Percentiles rank a stretch among this genome's conserved stretches.
Conservation (phyloP, 2,113 vertebrate genomes). For the Phycodurus eques region DNA sequence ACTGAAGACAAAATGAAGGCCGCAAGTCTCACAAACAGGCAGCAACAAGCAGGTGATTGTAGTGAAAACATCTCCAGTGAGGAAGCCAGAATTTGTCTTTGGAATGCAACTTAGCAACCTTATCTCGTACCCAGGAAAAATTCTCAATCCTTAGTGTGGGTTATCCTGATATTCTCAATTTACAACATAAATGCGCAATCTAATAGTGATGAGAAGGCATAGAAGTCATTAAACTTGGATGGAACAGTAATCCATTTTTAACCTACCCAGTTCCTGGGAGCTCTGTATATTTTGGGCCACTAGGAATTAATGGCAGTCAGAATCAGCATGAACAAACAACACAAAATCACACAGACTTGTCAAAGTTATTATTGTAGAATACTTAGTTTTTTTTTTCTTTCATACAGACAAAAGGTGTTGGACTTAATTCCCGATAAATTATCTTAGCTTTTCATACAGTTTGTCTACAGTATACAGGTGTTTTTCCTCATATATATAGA, state of each 20-base stretch:
- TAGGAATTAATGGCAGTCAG: background rate
- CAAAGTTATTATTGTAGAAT: conserved; percentile 85
- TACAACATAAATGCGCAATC: too few species aligned
- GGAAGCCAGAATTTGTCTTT: too few species aligned
- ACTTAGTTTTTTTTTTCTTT: conserved; percentile 78
- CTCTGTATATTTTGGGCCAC: background rate
- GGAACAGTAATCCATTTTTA: background rate
- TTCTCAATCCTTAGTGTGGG: too few species aligned
- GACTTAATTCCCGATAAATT: conserved; percentile 80
- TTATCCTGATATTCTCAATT: too few species aligned
- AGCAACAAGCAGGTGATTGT: too few species aligned
- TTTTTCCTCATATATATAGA: conserved; percentile 74
- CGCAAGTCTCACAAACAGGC: too few species aligned
- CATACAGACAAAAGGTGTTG: conserved; percentile 84
- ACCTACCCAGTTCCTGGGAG: background rate
- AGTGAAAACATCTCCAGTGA: too few species aligned
- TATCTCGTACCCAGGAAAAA: too few species aligned
- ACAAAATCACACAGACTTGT: conserved; percentile 76
- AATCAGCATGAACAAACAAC: conserved; percentile 50
- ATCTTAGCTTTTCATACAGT: conserved; percentile 79
- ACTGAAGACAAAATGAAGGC: too few species aligned
- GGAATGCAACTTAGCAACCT: too few species aligned
- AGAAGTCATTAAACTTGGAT: too few species aligned
- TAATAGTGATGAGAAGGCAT: too few species aligned
- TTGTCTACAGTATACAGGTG: conserved; percentile 82